A percentile compares a stretch with the other conserved stretches of the same genome.
Evolutionary conservation across 1,140 invertebrate species (phyloP).

Genomic region (Centruroides sculpturatus): DNA sequence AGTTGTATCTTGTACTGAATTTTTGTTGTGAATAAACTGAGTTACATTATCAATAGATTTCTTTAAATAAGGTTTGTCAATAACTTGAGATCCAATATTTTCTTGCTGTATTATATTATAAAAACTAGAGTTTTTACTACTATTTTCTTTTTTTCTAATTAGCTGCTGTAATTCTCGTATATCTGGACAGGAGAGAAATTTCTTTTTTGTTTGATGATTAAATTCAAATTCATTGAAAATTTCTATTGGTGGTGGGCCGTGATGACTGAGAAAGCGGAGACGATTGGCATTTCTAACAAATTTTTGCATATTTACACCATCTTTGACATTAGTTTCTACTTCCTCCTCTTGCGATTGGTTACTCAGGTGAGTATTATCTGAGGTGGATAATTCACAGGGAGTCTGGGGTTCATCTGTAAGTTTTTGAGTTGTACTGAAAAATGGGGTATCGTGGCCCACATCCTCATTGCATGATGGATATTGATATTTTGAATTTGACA

Average conservation of each 20-base stretch:
- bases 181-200: slow-evolving; percentile 4
- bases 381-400: not conserved
- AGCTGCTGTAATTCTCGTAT: not conserved
- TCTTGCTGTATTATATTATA: too few species aligned
- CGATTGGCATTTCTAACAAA: slow-evolving; percentile 45
- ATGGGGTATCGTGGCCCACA: slow-evolving; percentile 5
- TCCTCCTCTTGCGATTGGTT: slow-evolving; percentile 3
- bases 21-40: too few species aligned
- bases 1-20: too few species aligned
- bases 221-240: slow-evolving; percentile 10
- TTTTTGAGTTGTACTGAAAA: slow-evolving; percentile 11
- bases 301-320: slow-evolving; percentile 30
- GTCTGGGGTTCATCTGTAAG: slow-evolving; percentile 1
- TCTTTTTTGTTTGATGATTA: not conserved
- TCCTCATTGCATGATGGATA: not conserved
- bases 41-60: too few species aligned
- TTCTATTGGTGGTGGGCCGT: slow-evolving; percentile 22
- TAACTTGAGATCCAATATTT: too few species aligned
- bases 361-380: not conserved
- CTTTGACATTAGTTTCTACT: not conserved
- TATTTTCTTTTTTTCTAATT: too few species aligned
- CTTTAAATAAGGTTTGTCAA: too few species aligned
- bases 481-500: too few species aligned
- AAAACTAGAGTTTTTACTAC: too few species aligned
- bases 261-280: slow-evolving; percentile 46